phyloP scores from a whole-genome alignment of 2,113 vertebrate genomes.

The Anoura caudifer region DNA sequence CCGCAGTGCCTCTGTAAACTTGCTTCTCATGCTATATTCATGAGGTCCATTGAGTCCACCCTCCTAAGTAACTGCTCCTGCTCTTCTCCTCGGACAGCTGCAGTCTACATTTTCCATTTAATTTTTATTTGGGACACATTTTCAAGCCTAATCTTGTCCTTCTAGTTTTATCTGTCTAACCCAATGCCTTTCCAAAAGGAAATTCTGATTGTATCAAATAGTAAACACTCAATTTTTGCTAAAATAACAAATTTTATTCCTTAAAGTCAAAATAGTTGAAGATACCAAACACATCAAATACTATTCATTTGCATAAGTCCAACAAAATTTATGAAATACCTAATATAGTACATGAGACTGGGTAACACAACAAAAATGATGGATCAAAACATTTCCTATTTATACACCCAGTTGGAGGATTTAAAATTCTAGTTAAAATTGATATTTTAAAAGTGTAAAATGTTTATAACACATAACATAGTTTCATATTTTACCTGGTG shows the following conservation, averaged over 20 bases:
- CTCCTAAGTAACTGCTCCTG: neutral
- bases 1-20: fast-evolving
- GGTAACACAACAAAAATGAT: neutral
- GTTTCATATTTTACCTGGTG: slow-evolving; percentile 89
- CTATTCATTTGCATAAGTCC: neutral
- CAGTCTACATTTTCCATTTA: neutral
- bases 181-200: neutral
- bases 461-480: neutral
- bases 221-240: neutral
- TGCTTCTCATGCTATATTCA: neutral
- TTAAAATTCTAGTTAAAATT: neutral
- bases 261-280: neutral
- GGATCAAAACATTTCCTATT: neutral
- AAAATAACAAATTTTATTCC: neutral
- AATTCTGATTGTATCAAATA: neutral
- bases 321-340: neutral
- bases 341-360: neutral
- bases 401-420: neutral
- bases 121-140: neutral
- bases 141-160: neutral
- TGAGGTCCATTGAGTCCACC: neutral
- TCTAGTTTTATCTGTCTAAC: neutral
- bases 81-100: neutral
- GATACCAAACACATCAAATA: neutral
- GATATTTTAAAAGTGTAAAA: neutral